These are phyloP conservation scores for Chiloscyllium punctatum DNA, from an alignment of 2,797 vertebrate species.

Conservation along the genomic window DNA sequence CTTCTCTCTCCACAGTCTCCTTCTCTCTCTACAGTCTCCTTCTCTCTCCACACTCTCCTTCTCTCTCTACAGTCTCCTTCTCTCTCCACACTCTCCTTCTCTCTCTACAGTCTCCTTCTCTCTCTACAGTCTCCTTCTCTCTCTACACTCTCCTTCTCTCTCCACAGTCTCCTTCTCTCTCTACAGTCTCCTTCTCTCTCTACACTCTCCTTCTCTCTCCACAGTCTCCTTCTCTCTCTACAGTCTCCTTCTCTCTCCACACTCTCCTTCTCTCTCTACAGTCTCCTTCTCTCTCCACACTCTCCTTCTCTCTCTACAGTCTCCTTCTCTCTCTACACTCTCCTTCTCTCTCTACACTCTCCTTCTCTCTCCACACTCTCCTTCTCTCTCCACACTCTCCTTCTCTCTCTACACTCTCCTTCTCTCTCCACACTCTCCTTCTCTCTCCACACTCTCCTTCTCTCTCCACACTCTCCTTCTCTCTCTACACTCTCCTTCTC, in stretches of 20 bases:
- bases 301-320: not conserved
- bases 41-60: not conserved
- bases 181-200: not conserved
- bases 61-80: too few species aligned
- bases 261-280: not conserved
- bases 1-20: not conserved
- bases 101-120: not conserved
- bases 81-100: not conserved
- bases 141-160: not conserved
- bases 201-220: not conserved
- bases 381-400: not conserved
- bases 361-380: not conserved
- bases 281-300: too few species aligned
- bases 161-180: not conserved
- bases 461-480: not conserved
- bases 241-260: not conserved
- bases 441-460: not conserved
- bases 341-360: not conserved
- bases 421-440: not conserved
- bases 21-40: not conserved
- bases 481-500: not conserved
- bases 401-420: not conserved
- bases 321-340: not conserved
- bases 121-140: not conserved
- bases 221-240: not conserved